Evolutionary conservation across 2,797 vertebrate genomes (phyloP).

Genomic region (Myiothlypis coronata): DNA sequence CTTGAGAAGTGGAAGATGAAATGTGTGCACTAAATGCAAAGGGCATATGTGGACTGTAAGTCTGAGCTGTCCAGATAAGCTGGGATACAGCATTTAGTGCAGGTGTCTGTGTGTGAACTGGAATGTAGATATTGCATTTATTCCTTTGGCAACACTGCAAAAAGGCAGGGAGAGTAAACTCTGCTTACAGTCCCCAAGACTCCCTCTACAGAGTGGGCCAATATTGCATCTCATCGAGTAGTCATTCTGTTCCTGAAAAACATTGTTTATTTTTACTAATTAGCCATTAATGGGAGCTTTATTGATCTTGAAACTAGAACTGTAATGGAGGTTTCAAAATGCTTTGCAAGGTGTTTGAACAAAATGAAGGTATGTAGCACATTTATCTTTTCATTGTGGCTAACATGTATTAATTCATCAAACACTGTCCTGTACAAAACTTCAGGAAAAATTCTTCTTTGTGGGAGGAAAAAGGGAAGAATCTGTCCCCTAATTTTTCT

Average conservation of each 20-base stretch:
- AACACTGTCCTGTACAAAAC: neutral
- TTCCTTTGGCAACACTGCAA: neutral
- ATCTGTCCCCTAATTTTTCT: neutral
- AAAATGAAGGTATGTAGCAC: neutral
- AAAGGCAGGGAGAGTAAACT: neutral
- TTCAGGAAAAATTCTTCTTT: neutral
- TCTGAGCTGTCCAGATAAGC: neutral
- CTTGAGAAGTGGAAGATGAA: neutral
- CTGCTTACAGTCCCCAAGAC: neutral
- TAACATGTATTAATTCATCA: neutral
- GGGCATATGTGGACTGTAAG: neutral
- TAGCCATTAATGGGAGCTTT: neutral
- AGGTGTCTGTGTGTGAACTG: no score
- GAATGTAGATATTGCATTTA: neutral
- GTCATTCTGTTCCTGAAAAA: neutral
- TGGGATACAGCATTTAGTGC: neutral
- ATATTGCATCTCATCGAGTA: neutral
- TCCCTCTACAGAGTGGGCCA: neutral
- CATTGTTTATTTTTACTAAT: neutral
- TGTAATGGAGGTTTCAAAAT: neutral
- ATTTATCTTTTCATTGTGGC: neutral
- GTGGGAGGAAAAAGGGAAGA: neutral
- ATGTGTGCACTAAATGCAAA: neutral
- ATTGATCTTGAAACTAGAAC: neutral
- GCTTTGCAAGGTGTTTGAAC: neutral